Base-by-base conservation (phyloP, 2,888 invertebrate genomes). In the Drosophila infuscata region DNA sequence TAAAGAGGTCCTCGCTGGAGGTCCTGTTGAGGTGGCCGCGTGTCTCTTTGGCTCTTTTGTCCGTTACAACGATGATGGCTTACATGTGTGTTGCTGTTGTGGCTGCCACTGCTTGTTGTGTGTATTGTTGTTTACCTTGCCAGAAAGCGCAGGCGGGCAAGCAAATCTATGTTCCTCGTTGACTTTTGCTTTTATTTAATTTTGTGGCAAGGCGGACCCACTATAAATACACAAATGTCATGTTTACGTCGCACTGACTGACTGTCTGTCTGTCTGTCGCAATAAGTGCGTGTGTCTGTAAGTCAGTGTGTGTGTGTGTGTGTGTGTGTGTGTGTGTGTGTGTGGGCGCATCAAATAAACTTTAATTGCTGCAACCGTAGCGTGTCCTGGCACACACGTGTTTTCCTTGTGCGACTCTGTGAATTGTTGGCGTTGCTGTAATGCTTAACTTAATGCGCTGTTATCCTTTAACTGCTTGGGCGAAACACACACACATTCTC, bases 361-460 rank as follows among this genome's bases (percentile, higher is more conserved):
- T 88, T 89, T 88, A 88, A 88, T 88, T 88, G 88, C 91, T 89
- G 81, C 90, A 88, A 83, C 86, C 88, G 79, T 76, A 82, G 78
- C 76, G 74, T 84, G 89, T 87, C 83, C 90, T 84, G 70, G 75
- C 79, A 68, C 54, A 57, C 68, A 68, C 73, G 75, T 90, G 81
- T 88, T 70, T 59, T 25, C 17, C 25, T 15, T 25, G 69, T 87
- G 64, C 76, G 63, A 62, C 36, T 51, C 52, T 66, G 69, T 69
- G 65, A 81, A 64, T 75, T 73, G 81, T 76, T 81, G 83, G 48
- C 78, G 75, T 79, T 78, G 82, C 78, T 70, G 80, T 88, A 89
- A 84, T 89, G 88, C 88, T 89, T 82, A 87, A 82, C 83, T 88
- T 88, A 88, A 88, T 88, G 83, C 89, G 83, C 89, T 88, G 89